Evolutionary conservation across 2,888 invertebrate species (phyloP), one percentile per base, ranked within the genome.

Genomic region (Ptilodon capucinus): DNA sequence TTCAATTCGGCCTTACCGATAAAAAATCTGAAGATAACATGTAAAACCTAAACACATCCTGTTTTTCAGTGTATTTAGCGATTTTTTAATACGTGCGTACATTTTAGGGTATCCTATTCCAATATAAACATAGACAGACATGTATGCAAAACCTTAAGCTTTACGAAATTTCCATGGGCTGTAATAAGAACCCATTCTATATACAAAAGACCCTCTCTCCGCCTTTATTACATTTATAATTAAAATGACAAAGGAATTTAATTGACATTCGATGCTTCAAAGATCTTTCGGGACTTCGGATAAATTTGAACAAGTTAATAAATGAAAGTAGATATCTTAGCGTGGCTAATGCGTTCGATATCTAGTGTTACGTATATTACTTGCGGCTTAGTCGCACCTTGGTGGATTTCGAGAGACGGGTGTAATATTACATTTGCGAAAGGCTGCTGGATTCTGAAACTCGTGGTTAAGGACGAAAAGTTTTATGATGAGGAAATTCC

Each of bases 201-300:
- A 14, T 47, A 50, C 39, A 50, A 51, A 53, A 48, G 55, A 48
- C 51, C 48, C 54, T 35, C 46, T 46, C 44, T 28, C 36, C 11
- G 23, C 36, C 47, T 47, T 45, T 44, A 36, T 52, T 46, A 35
- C 54, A 52, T 60, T 58, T 54, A 53, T 66, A 62, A 66, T 62
- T 57, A 57, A 63, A 46, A 55, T 21, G 44, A 45, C 44, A 28
- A 39, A 54, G 53, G 46, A 52, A 49, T 54, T 61, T 65, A 51
- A 57, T 61, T 61, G 59, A 52, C 44, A 56, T 56, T 59, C 52
- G 51, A 59, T 59, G 47, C 35, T 30, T 34, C 40, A 45, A 40
- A 45, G 28, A 41, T 42, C 17, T 4, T 45, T 23, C 16, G 18
- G 19, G 30, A 21, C n/a, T 40, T 18, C 4, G 21, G 35, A 40